phyloP scores from a whole-genome alignment of 2,797 vertebrate genomes.

The Cacajao melanocephalus region DNA sequence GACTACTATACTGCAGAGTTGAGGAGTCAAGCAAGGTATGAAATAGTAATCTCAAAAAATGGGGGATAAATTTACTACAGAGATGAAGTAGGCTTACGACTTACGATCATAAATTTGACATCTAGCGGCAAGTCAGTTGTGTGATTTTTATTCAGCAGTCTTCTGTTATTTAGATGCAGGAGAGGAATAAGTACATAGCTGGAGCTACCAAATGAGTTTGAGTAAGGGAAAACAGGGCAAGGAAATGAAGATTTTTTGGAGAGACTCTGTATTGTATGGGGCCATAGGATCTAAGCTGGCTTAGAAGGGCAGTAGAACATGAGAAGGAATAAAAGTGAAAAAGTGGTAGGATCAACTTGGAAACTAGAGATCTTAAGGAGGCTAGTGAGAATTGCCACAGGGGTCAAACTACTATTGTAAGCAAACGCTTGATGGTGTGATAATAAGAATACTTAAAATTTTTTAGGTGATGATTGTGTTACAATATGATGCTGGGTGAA shows the following conservation, averaged over 20 bases:
- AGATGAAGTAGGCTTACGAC: background rate
- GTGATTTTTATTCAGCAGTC: background rate
- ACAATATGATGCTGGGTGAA: background rate
- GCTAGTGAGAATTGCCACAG: background rate
- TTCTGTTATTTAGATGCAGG: background rate
- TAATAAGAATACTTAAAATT: background rate
- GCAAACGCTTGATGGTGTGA: background rate
- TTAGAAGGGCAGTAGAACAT: background rate
- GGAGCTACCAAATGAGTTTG: background rate
- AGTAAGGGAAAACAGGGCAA: background rate
- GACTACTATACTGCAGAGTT: background rate
- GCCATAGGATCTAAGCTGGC: background rate
- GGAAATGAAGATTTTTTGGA: background rate
- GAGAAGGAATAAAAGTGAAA: background rate
- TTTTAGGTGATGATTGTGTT: background rate
- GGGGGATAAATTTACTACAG: background rate
- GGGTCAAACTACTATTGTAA: background rate
- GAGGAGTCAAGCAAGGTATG: background rate
- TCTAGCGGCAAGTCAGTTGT: background rate
- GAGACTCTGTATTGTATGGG: background rate
- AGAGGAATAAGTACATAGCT: background rate
- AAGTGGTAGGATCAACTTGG: background rate
- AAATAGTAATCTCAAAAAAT: background rate
- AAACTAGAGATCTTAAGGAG: background rate
- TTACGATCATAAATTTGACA: background rate